These are phyloP conservation scores for Yoshiicerus persimilis DNA, from an alignment of 1,140 invertebrate genomes.

Conservation along the genomic window DNA sequence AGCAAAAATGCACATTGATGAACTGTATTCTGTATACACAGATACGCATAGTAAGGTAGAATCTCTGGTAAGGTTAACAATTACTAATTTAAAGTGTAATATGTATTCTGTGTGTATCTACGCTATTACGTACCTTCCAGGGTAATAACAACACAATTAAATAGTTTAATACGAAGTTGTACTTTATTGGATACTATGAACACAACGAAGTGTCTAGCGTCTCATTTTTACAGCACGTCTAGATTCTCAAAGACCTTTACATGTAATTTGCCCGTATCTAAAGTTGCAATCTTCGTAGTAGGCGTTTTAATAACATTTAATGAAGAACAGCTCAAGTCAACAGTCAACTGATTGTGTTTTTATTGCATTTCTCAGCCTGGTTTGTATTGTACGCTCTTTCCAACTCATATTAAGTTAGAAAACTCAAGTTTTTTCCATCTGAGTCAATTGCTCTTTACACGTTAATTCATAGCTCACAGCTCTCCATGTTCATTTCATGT, in stretches of 20 bases:
- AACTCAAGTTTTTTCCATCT: not conserved
- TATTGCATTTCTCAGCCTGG: not conserved
- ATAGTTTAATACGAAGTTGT: not conserved
- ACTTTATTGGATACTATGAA: not conserved
- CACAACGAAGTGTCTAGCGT: not conserved
- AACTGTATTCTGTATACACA: not conserved
- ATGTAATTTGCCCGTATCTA: not conserved
- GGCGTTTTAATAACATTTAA: slow-evolving; percentile 7
- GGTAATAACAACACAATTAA: not conserved
- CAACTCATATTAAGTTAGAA: not conserved
- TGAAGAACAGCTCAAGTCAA: not conserved
- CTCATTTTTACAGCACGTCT: not conserved
- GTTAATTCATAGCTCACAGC: slow-evolving; percentile 12
- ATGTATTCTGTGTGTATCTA: not conserved
- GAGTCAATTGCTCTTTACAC: not conserved
- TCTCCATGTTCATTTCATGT: not conserved
- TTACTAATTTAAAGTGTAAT: not conserved
- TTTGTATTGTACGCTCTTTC: not conserved
- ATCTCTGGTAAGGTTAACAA: no score
- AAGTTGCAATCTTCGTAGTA: not conserved
- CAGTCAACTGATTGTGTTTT: slow-evolving; percentile 4
- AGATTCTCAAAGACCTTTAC: not conserved
- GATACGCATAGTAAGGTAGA: not conserved
- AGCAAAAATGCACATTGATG: not conserved
- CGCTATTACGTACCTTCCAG: not conserved